Percentiles rank a stretch among this genome's conserved stretches.
These are phyloP conservation scores for Hofmannophila pseudospretella DNA, from an alignment of 2,888 invertebrate species.

Conservation along the genomic window DNA sequence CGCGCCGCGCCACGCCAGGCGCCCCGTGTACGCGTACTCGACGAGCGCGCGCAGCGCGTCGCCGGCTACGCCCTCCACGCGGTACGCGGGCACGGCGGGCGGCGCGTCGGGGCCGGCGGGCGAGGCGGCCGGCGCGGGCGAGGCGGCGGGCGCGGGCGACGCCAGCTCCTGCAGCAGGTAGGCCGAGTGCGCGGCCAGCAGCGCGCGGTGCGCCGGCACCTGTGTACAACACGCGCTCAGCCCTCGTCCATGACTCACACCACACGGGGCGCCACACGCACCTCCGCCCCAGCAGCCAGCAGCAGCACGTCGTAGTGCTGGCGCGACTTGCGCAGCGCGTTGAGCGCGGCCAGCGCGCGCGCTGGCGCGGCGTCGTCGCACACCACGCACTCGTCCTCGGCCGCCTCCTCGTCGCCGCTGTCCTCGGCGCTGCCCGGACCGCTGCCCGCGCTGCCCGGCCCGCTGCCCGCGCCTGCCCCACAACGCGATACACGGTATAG, in stretches of 20 bases:
- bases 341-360: constrained; percentile 81
- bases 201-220: constrained; percentile 85
- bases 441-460: constrained; percentile 13
- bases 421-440: constrained; percentile 29
- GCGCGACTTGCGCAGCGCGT: constrained; percentile 88
- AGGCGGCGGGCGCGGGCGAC: constrained; percentile 17
- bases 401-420: constrained; percentile 40
- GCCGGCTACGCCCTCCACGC: constrained; percentile 45
- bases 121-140: constrained; percentile 80
- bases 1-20: constrained; percentile 53
- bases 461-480: constrained; percentile 4
- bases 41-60: constrained; percentile 85
- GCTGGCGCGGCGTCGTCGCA: constrained; percentile 78
- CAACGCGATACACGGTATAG: not conserved
- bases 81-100: constrained; percentile 23
- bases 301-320: constrained; percentile 93
- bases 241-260: too few relatives aligned
- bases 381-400: constrained; percentile 68
- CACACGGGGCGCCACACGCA: constrained; percentile 86
- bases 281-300: constrained; percentile 80
- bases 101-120: constrained; percentile 79
- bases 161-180: constrained; percentile 85
- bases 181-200: constrained; percentile 87
- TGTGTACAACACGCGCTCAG: constrained; percentile 82
- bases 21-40: constrained; percentile 89